These are phyloP conservation scores for Aeoliscus strigatus DNA, from an alignment of 2,797 vertebrate genomes.

Conservation along the genomic window DNA sequence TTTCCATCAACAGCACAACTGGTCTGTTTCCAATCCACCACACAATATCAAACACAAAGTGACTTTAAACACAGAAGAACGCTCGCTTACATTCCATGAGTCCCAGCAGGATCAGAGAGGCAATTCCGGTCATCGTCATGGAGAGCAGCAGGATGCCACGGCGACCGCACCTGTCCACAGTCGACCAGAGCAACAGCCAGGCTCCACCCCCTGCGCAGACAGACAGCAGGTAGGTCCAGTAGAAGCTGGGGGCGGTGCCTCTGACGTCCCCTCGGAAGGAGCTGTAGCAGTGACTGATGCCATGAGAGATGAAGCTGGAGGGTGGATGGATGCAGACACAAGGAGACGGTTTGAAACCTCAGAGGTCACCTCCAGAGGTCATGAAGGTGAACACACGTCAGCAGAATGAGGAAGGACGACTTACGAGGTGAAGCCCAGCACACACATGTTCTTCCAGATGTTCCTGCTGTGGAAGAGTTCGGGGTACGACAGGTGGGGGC, in stretches of 20 bases:
- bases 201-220: constrained; percentile 81
- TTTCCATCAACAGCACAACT: constrained; percentile 28
- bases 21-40: constrained; percentile 1
- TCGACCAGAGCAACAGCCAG: constrained; percentile 82
- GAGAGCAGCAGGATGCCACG: constrained; percentile 84
- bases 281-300: constrained; percentile 88
- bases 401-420: constrained; percentile 38
- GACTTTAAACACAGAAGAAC: constrained; percentile 3
- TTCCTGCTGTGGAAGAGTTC: constrained; percentile 85
- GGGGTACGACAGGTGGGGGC: constrained; percentile 71
- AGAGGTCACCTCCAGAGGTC: neutral
- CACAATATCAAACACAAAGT: neutral
- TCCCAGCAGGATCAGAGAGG: constrained; percentile 84
- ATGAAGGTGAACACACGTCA: constrained; percentile 3
- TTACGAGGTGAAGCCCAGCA: constrained; percentile 91
- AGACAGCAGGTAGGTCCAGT: constrained; percentile 84
- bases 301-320: constrained; percentile 85
- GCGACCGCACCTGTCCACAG: constrained; percentile 83
- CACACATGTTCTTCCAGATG: constrained; percentile 90
- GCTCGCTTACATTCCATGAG: constrained; percentile 83
- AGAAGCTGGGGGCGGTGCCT: constrained; percentile 80
- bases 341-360: constrained; percentile 3
- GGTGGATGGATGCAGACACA: constrained; percentile 13
- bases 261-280: constrained; percentile 79
- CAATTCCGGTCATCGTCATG: constrained; percentile 85